Evolutionary conservation across 2,888 invertebrate genomes (phyloP), one percentile per base, ranked within the genome.

Genomic region (Camptogramma bilineatum): DNA sequence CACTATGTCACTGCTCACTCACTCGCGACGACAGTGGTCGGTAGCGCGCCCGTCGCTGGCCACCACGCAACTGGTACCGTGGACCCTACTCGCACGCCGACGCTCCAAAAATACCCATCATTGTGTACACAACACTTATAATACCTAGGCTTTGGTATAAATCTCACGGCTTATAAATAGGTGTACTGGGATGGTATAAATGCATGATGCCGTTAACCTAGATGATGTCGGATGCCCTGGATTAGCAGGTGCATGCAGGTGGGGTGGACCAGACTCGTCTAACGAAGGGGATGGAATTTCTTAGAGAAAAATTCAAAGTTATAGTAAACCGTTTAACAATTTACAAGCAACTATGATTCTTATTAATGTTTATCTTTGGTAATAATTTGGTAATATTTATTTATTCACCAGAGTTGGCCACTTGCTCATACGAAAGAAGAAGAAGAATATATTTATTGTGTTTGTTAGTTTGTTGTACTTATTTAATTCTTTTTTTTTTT

Each of bases 101-200:
- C 81, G 83, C 75, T 84, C 89, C 90, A 78, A 86, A 92, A 92
- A 93, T 92, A 93, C 80, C 76, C 85, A 79, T 77, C 84, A 90
- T 91, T 91, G 90, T 92, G 90, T 91, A 86, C 89, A 88, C 86
- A 87, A 88, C 86, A 89, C 87, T 89, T 90, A 91, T 89, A 85
- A 83, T 82, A 83, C 80, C 81, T 83, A 87, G 85, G 82, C 81
- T 88, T 87, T 87, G 73, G 85, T 84, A 85, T 87, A 87, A 90
- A 88, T 86, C 85, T 85, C 79, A 68, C 76, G 71, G 71, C 79
- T 81, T 90, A 90, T 90, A 85, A 87, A 88, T 90, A 83, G 81
- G 72, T 72, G 72, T 67, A 73, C 75, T 73, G 68, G 68, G 72
- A 74, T 73, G 78, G 74, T 73, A 75, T 77, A 74, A 77, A 75